A percentile compares a stretch with the other conserved stretches of the same genome.
These are phyloP conservation scores for Paralichthys olivaceus DNA, from an alignment of 2,113 vertebrate species.

Conservation along the genomic window DNA sequence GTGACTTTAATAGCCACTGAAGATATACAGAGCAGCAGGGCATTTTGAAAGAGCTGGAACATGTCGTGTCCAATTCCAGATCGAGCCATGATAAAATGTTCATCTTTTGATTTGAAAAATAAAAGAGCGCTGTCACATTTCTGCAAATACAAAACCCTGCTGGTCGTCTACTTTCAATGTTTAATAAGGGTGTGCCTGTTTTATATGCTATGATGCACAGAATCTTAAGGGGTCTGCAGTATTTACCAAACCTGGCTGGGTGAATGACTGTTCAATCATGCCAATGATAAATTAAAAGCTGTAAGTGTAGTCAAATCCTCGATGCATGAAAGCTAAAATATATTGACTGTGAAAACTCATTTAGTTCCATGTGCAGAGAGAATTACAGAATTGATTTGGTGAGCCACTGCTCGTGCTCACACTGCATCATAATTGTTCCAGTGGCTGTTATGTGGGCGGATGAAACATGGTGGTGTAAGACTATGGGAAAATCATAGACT, in stretches of 20 bases:
- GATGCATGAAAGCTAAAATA: conserved; percentile 4
- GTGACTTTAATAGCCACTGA: conserved; percentile 14
- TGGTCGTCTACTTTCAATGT: background rate
- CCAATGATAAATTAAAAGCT: background rate
- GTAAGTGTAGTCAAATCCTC: background rate
- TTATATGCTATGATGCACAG: background rate
- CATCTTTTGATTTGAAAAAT: conserved; percentile 30
- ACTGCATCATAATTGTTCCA: conserved; percentile 17
- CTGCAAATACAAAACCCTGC: background rate
- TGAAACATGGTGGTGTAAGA: conserved; percentile 8
- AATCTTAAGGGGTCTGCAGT: too few relatives aligned
- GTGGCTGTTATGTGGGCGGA: conserved; percentile 10
- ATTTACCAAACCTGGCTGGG: background rate
- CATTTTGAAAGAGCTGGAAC: conserved; percentile 32
- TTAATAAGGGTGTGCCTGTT: background rate
- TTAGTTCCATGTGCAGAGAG: background rate
- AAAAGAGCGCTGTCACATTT: conserved; percentile 17
- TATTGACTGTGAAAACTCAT: background rate
- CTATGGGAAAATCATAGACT: conserved; percentile 25
- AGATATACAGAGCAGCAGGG: conserved; percentile 27
- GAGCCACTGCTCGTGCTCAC: conserved; percentile 6
- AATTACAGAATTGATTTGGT: conserved; percentile 27
- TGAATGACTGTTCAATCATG: background rate
- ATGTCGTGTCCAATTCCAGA: conserved; percentile 58
- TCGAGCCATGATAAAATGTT: conserved; percentile 34